Base-by-base conservation (phyloP, 2,113 vertebrate species). In the Saccopteryx leptura region DNA sequence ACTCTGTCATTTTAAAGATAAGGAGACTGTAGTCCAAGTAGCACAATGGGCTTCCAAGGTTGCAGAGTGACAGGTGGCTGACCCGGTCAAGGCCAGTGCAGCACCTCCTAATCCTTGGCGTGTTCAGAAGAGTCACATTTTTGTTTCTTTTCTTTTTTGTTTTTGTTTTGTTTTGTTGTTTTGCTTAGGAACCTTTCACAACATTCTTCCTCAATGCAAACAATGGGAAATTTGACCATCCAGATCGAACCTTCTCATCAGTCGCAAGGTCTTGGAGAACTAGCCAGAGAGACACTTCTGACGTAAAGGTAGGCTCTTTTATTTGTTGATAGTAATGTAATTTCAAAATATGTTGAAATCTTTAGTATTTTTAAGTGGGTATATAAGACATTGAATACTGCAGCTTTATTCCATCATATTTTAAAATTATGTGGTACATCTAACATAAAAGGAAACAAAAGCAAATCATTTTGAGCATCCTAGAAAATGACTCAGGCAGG, bases 221-320 rank as follows among this genome's bases (percentile, higher is more conserved):
- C 94, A 98, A 99, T 69, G 99, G 99, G 95, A 99, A 99, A 98
- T 99, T 99, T 93, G 99, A 99, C 98, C 99, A 99, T 96, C 99
- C 99, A 31, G 99, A 99, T 96, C 98, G 99, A 97, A 99, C 99
- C 23, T 99, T 99, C 97, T 99, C 99, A 5, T 99, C 99, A 9
- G 98, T 99, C 28, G 97, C 98, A 63, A 99, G 99, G 85, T 99
- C 99, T 28, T 99, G 99, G 99, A 99, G 99, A 98, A 99, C 99
- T 94, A 99, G 99, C 98, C 99, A 99, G 98, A 99, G 99, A 96
- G 99, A 99, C 97, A 99, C 99, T 31, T 99, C 99, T 2, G 99
- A 99, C 93, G 99, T 99, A 28, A 99, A 99, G 99, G 99, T 99
- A 98, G 98, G 98, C 69, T 54, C 82, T 65, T 96, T 69, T 28